These are phyloP conservation scores for Eueremaeus valkanovi DNA, from an alignment of 2,888 invertebrate species.

Conservation along the genomic window DNA sequence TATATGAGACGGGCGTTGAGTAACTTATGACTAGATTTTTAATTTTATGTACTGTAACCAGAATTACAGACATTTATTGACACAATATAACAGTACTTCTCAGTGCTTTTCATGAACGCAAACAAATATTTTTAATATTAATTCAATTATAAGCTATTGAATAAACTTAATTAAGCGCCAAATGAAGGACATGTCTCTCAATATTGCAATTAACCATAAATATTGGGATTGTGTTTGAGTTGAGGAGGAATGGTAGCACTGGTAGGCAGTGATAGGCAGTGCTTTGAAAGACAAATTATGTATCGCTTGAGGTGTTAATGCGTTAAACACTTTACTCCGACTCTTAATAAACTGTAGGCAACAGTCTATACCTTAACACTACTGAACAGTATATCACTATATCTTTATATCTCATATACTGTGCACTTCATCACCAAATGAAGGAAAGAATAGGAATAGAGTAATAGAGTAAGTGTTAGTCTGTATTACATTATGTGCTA, in stretches of 20 bases:
- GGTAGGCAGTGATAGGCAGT: neutral
- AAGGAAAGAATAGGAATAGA: neutral
- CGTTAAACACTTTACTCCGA: neutral
- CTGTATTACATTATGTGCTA: conserved; percentile 26
- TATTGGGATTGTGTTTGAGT: conserved; percentile 10
- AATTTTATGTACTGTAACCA: neutral
- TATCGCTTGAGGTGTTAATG: conserved; percentile 33
- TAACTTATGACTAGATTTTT: neutral
- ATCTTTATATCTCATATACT: neutral
- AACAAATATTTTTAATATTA: conserved; percentile 15
- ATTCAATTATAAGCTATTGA: conserved; percentile 23
- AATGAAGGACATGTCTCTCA: neutral
- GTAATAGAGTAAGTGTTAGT: neutral
- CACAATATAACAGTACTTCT: neutral
- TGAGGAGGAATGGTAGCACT: neutral
- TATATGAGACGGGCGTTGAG: neutral
- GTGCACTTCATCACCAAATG: neutral
- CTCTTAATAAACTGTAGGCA: neutral
- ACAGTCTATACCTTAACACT: conserved; percentile 2
- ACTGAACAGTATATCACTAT: neutral
- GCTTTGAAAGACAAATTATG: neutral
- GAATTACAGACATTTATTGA: conserved; percentile 24
- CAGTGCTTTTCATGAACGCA: conserved; percentile 1
- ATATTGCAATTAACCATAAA: conserved; percentile 19
- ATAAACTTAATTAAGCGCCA: conserved; percentile 26